phyloP scores from a whole-genome alignment of 1,140 invertebrate genomes.

The Antheraea pernyi region DNA sequence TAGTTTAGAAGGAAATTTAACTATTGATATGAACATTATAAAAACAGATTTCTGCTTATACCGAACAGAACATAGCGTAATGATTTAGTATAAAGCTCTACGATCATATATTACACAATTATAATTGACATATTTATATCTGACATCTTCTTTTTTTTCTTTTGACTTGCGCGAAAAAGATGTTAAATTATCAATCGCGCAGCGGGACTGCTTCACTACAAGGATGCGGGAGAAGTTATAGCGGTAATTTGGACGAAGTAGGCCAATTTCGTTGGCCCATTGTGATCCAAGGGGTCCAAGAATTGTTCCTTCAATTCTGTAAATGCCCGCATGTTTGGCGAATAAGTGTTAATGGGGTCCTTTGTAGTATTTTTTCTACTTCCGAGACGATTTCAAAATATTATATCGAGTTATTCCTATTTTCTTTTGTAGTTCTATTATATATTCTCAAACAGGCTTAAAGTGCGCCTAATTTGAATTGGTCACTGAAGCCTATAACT shows the following conservation, averaged over 20 bases:
- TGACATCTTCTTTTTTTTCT: not conserved
- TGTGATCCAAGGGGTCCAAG: slow-evolving; percentile 55
- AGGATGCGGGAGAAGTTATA: slow-evolving; percentile 66
- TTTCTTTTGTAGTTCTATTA: too few relatives aligned
- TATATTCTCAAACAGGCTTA: too few relatives aligned
- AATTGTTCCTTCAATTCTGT: slow-evolving; percentile 56
- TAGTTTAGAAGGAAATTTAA: too few relatives aligned
- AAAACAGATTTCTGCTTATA: not conserved
- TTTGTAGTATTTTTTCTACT: slow-evolving; percentile 10
- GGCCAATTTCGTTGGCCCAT: slow-evolving; percentile 54
- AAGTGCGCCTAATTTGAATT: too few relatives aligned
- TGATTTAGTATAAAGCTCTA: not conserved
- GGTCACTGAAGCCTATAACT: too few relatives aligned
- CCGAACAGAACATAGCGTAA: not conserved
- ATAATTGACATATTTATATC: slow-evolving; percentile 5
- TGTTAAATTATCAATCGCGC: slow-evolving; percentile 27
- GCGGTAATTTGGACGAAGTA: slow-evolving; percentile 60
- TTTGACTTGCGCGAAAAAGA: slow-evolving; percentile 31
- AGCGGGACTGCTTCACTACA: slow-evolving; percentile 28
- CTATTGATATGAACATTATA: not conserved
- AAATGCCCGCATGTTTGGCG: slow-evolving; percentile 56
- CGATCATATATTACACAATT: not conserved
- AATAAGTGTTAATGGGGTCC: slow-evolving; percentile 59
- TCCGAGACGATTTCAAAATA: not conserved
- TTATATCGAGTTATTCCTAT: too few relatives aligned